Evolutionary conservation across 2,113 vertebrate species (phyloP).

Genomic region (Nothobranchius furzeri): DNA sequence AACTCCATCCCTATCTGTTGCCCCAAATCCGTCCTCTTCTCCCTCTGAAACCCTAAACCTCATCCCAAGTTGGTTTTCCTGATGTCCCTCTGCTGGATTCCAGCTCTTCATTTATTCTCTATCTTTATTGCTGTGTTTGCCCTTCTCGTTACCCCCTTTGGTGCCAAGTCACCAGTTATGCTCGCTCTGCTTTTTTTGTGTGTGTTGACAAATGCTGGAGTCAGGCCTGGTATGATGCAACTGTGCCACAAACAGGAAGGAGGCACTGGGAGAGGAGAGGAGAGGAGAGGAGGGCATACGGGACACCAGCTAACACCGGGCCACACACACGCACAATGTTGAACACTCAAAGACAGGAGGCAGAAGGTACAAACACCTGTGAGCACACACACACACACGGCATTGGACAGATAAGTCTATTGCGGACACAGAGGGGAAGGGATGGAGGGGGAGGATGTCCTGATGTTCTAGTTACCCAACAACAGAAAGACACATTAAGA

Average conservation of each 20-base stretch:
- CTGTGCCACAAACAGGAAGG: constrained; percentile 75
- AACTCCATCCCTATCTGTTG: constrained; percentile 13
- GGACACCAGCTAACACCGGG: constrained; percentile 62
- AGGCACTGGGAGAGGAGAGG: constrained; percentile 55
- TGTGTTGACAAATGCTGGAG: constrained; percentile 72
- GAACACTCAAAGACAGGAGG: constrained; percentile 41
- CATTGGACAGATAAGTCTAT: constrained; percentile 56
- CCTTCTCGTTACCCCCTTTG: constrained; percentile 31
- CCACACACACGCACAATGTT: constrained; percentile 49
- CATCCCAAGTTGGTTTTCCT: not conserved
- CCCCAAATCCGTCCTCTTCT: constrained; percentile 23
- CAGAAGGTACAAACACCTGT: constrained; percentile 66
- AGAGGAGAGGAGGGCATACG: constrained; percentile 57
- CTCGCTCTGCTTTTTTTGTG: constrained; percentile 50
- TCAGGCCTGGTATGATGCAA: constrained; percentile 56
- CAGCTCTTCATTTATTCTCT: constrained; percentile 37
- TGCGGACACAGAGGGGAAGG: constrained; percentile 16
- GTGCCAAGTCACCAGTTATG: constrained; percentile 76
- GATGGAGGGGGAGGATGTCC: constrained; percentile 20
- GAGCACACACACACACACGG: constrained; percentile 46
- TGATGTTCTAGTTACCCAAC: constrained; percentile 56
- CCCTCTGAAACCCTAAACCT: not conserved
- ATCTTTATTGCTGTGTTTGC: constrained; percentile 26
- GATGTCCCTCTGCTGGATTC: constrained; percentile 44
- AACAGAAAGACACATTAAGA: constrained; percentile 62